Conservation (phyloP, 2,797 vertebrate species). For the Emydoidea blandingii region DNA sequence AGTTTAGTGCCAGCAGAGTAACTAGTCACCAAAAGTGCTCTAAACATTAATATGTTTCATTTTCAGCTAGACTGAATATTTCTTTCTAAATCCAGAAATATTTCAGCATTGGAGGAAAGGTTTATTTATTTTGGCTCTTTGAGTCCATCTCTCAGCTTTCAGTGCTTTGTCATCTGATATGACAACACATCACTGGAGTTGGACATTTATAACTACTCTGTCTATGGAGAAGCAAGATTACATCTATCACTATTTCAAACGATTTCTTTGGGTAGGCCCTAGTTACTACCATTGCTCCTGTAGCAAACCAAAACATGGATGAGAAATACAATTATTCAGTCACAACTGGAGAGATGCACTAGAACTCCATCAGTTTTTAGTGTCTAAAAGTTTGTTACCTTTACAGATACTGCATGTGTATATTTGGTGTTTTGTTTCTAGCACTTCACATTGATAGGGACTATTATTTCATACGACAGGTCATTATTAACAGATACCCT, state of each 20-base stretch:
- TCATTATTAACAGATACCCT: background rate
- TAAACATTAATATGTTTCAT: background rate
- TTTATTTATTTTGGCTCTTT: background rate
- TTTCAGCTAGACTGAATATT: background rate
- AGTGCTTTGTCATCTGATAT: background rate
- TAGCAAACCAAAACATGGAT: background rate
- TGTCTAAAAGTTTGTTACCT: background rate
- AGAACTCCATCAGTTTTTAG: background rate
- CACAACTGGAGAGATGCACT: background rate
- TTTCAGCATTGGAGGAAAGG: background rate
- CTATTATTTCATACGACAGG: background rate
- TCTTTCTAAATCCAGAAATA: background rate
- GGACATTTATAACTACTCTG: background rate
- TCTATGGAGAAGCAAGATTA: background rate
- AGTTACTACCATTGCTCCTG: background rate
- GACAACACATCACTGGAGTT: background rate
- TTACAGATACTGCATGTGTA: background rate
- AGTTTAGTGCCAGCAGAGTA: background rate
- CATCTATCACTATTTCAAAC: background rate
- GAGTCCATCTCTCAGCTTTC: background rate
- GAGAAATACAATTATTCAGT: background rate
- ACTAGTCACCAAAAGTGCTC: background rate
- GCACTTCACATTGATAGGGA: background rate
- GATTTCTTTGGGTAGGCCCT: background rate
- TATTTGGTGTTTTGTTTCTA: background rate